Base-by-base conservation (phyloP, 2,888 invertebrate genomes). In the Volucella zonaria region DNA sequence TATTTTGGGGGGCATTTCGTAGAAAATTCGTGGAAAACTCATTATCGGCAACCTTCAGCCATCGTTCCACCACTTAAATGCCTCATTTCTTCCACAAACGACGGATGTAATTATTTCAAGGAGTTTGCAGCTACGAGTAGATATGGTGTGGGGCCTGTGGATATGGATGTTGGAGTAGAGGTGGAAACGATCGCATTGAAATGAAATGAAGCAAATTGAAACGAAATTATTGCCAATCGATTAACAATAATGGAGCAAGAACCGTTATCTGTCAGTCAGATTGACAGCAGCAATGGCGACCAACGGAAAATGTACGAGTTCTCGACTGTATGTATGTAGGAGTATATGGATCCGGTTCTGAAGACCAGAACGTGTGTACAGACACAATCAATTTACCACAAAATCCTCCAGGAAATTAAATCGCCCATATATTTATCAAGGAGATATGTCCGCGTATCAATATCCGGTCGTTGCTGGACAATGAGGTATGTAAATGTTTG, bases 351-450 rank as follows among this genome's bases (percentile, higher is more conserved):
- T 11, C 12, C 8, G 4, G 45, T 67, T 71, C 71, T 73, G 64
- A 81, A 31, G 1, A 6, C 31, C 6, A 31, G 31, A 0, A 6
- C 31, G 31, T 31, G 31, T 31, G 31, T 31, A n/a, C n/a, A n/a
- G n/a, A n/a, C n/a, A n/a, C n/a, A 81, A 77, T 81, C 80, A 80
- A 85, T 85, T 85, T 80, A 73, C 67, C 85, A 68, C 73, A 68
- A 77, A 81, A 85, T 85, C 76, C 80, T 81, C 52, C 68, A 81
- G 85, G 85, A 85, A 85, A 85, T 85, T 81, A 77, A 81, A 85
- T 85, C 47, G 76, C 58, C 8, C 31, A 76, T 47, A 71, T 47
- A 31, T 31, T 31, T 31, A 78, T 74, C 62, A 74, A 71, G 76
- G 76, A n/a, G n/a, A 85, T 31, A 31, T 77, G 77, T 73, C 58